These are phyloP conservation scores for Lasiommata megera DNA, from an alignment of 2,888 invertebrate genomes.

Conservation along the genomic window DNA sequence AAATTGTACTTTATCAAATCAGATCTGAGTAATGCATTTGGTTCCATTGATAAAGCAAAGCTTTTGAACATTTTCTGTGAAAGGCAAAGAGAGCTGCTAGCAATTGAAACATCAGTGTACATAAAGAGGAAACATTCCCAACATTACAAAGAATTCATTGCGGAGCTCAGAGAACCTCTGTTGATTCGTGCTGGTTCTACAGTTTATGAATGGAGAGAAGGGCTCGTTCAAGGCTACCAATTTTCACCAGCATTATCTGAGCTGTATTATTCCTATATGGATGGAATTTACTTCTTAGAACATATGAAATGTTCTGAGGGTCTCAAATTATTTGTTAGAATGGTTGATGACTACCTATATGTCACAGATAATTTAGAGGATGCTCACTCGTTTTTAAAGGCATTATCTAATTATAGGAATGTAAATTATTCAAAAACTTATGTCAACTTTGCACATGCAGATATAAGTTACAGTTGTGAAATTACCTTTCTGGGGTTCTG, in stretches of 20 bases:
- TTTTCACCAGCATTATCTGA: slow-evolving; percentile 76
- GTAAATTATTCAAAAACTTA: slow-evolving; percentile 69
- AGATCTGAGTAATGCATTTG: slow-evolving; percentile 75
- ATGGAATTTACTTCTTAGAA: slow-evolving; percentile 55
- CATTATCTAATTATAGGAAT: slow-evolving; percentile 62
- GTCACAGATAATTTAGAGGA: slow-evolving; percentile 63
- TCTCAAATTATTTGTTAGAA: slow-evolving; percentile 60
- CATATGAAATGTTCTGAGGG: slow-evolving; percentile 42
- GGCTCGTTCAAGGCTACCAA: slow-evolving; percentile 73
- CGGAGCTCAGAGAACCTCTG: slow-evolving; percentile 62
- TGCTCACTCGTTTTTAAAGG: slow-evolving; percentile 57
- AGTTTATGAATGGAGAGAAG: slow-evolving; percentile 70
- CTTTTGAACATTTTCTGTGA: slow-evolving; percentile 58
- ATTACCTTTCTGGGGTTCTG: slow-evolving; percentile 67
- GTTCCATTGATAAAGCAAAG: slow-evolving; percentile 61
- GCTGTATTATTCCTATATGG: slow-evolving; percentile 65
- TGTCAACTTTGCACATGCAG: slow-evolving; percentile 57
- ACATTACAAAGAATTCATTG: slow-evolving; percentile 57
- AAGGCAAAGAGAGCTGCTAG: slow-evolving; percentile 49
- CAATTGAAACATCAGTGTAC: slow-evolving; percentile 45
- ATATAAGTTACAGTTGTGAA: slow-evolving; percentile 49
- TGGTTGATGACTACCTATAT: slow-evolving; percentile 76
- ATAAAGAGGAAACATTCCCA: slow-evolving; percentile 54
- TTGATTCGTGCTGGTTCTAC: slow-evolving; percentile 69
- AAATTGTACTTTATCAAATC: slow-evolving; percentile 71